Base-by-base conservation (phyloP, 2,113 vertebrate species). In the Prochilodus magdalenae region DNA sequence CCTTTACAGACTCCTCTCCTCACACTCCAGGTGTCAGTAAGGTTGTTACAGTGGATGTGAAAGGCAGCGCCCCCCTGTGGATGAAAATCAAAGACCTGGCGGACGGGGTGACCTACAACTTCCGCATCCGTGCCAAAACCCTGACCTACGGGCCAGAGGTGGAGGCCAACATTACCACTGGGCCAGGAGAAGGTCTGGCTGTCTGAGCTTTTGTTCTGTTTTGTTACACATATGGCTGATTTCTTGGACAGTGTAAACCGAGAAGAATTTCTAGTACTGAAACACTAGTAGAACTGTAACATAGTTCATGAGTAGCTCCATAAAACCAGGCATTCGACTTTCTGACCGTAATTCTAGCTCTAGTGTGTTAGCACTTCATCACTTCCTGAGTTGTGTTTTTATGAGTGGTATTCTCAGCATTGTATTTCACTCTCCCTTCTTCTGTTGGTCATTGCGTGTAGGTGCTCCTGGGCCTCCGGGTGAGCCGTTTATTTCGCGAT, bases 1-100 rank as follows among this genome's bases (percentile, higher is more conserved):
- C 87, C 84, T 91, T 88, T 89, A 91, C 93, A 92, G 93, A 94
- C 92, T 91, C 91, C 89, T 92, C 92, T 94, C 89, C 91, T 92
- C 90, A 90, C 91, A 90, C 91, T 88, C 8, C 95, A 99, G 98
- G 98, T 7, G 95, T 99, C 90, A 99, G 98, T 93, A 99, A 99
- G 94, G 97, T 98, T 6, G 98, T 99, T 85, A 99, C 98, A 0
- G 97, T 99, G 90, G 98, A 99, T 0, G 96, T 99, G 89, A 98
- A 98, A 87, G 98, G 96, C 33, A 95, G 82, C 82, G 91, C 95
- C 88, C 96, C 97, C 0, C 89, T 96, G 79, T 99, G 98, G 98
- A 94, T 99, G 94, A 98, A 98, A 92, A 95, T 99, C 85, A 99
- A 98, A 90, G 98, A 99, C 89, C 92, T 99, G 81, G 94, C 95